Base-by-base conservation (phyloP, 2,113 vertebrate genomes). In the Paradoxurus hermaphroditus region DNA sequence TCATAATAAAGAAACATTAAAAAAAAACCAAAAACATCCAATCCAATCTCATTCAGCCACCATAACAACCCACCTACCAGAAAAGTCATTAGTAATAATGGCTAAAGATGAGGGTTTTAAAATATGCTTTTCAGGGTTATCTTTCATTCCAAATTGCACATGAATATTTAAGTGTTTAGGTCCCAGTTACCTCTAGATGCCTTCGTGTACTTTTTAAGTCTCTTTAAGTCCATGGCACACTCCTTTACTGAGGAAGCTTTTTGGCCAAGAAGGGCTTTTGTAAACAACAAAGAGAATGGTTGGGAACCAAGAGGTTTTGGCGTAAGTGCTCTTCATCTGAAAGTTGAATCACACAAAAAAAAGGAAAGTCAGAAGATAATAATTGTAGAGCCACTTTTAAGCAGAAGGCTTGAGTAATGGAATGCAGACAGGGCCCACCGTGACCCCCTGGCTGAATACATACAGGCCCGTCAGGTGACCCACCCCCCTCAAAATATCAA, bases 341-440 rank as follows among this genome's bases (percentile, higher is more conserved):
- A 82, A 82, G 39, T 85, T 90, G n/a, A 68, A 70, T 72, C 29
- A 94, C 29, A 94, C 84, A 82, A 86, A 77, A 39, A 95, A 91
- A n/a, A 23, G 27, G 34, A 85, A 89, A 75, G 31, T 0, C 7
- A 68, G 6, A 31, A 53, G 63, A 82, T 95, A 44, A 15, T 75
- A 75, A 75, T 29, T 18, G 25, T 15, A 46, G 41, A 75, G 25
- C 14, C 11, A 39, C 36, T 73, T 41, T 73, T 41, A 73, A 39
- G 39, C 39, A 41, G 70, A 6, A 3, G 6, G 23, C 39, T 73
- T 41, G 70, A 75, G 25, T 27, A 29, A 29, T 29, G 72, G 41
- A 29, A 75, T 29, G 39, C 16, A 41, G 73, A 75, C 44, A 75
- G 73, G 73, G 41, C 41, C 44, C 73, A 75, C 13, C 14, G 27